These are phyloP conservation scores for Lophotis ruficrista DNA, from an alignment of 2,113 vertebrate species.

Conservation along the genomic window DNA sequence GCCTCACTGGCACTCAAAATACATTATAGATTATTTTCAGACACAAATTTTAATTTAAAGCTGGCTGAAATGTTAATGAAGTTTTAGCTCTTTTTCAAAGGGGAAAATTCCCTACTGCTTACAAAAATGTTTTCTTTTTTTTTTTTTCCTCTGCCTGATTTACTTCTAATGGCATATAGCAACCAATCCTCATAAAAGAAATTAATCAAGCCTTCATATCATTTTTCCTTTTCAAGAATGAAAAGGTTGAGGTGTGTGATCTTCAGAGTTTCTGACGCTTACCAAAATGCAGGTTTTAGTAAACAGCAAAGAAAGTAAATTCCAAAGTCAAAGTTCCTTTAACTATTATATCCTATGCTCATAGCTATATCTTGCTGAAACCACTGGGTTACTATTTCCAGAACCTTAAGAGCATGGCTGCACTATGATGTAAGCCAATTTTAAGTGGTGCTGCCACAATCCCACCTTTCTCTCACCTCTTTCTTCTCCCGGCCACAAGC, in stretches of 20 bases:
- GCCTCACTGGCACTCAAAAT: neutral
- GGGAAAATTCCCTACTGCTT: neutral
- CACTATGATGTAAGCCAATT: neutral
- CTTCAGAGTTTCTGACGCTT: neutral
- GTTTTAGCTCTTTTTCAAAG: conserved; percentile 24
- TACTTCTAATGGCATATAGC: neutral
- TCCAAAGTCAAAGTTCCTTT: neutral
- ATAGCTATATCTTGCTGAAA: neutral
- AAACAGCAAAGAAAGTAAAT: neutral
- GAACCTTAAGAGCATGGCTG: neutral
- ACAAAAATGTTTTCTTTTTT: neutral
- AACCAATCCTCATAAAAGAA: conserved; percentile 8
- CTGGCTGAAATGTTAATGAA: conserved; percentile 39
- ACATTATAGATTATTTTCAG: conserved; percentile 34
- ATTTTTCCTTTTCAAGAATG: neutral
- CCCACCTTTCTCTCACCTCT: neutral
- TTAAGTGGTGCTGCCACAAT: neutral
- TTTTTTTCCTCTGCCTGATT: neutral
- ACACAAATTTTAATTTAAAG: conserved; percentile 34
- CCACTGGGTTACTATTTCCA: neutral
- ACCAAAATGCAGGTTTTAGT: neutral
- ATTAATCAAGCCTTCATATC: neutral
- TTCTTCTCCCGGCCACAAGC: neutral
- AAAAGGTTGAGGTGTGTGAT: neutral
- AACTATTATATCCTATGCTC: neutral